These are phyloP conservation scores for Neosalanx taihuensis DNA, from an alignment of 2,797 vertebrate genomes.

Conservation along the genomic window DNA sequence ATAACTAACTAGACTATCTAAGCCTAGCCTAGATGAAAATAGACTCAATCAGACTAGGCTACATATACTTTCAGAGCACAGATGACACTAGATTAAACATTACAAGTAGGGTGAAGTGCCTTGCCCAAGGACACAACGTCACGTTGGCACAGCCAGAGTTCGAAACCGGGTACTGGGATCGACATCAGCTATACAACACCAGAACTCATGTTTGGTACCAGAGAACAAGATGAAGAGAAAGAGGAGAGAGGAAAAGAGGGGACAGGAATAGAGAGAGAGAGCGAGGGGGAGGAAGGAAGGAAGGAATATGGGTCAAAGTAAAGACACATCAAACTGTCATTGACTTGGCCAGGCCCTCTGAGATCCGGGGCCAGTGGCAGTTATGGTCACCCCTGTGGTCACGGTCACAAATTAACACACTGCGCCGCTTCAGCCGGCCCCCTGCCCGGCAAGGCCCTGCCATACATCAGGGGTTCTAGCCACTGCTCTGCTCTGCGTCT, in stretches of 20 bases:
- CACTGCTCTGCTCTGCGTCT: background rate
- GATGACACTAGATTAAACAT: too few species aligned
- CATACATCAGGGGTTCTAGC: slow-evolving; percentile 20
- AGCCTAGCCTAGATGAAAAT: too few species aligned
- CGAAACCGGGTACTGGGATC: too few species aligned
- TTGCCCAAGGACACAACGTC: too few species aligned
- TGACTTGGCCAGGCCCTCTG: slow-evolving; percentile 45
- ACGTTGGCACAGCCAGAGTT: too few species aligned
- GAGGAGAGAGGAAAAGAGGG: too few species aligned
- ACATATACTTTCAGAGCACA: too few species aligned
- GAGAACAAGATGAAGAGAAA: too few species aligned
- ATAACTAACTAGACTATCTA: background rate
- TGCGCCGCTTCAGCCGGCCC: slow-evolving; percentile 44
- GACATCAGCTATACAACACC: background rate
- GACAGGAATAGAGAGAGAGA: too few species aligned
- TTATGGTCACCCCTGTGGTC: slow-evolving; percentile 50
- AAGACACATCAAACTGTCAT: slow-evolving; percentile 62
- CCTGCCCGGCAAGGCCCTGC: slow-evolving; percentile 31
- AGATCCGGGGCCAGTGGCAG: slow-evolving; percentile 44
- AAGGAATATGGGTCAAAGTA: slow-evolving; percentile 36
- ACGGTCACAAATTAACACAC: slow-evolving; percentile 54
- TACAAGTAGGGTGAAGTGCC: too few species aligned
- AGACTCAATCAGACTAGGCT: too few species aligned
- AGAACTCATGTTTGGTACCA: background rate
- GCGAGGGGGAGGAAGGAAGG: background rate